These are phyloP conservation scores for Pionites leucogaster DNA, from an alignment of 2,113 vertebrate genomes.

Conservation along the genomic window DNA sequence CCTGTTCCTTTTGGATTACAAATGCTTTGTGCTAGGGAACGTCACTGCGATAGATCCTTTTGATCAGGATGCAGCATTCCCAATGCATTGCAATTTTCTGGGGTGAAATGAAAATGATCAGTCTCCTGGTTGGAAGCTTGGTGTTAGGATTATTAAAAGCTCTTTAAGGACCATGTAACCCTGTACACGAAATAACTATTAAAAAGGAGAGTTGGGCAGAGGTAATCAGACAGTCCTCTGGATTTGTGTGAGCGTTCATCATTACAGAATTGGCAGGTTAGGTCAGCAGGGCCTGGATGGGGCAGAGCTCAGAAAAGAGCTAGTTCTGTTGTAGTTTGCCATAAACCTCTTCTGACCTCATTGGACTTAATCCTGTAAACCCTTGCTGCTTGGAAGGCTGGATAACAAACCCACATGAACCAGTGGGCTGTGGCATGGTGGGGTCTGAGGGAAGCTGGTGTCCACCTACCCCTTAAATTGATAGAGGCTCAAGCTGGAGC, in stretches of 20 bases:
- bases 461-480: not conserved
- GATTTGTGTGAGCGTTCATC: not conserved
- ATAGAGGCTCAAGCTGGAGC: not conserved
- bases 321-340: not conserved
- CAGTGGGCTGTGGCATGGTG: not conserved
- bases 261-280: not conserved
- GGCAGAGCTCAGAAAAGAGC: not conserved
- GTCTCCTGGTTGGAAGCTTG: not conserved
- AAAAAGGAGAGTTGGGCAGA: not conserved
- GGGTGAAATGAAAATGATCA: not conserved
- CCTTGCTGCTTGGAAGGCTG: not conserved
- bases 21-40: not conserved
- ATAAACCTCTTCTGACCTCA: not conserved
- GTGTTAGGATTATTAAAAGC: not conserved
- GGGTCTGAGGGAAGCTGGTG: not conserved
- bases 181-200: not conserved
- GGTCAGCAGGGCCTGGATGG: not conserved
- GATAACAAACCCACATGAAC: not conserved
- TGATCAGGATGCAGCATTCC: not conserved
- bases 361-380: not conserved
- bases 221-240: not conserved
- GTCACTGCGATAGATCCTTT: not conserved
- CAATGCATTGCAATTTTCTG: not conserved
- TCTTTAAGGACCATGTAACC: not conserved
- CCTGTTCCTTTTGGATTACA: not conserved